phyloP scores from a whole-genome alignment of 2,113 vertebrate genomes.

The human region DNA sequence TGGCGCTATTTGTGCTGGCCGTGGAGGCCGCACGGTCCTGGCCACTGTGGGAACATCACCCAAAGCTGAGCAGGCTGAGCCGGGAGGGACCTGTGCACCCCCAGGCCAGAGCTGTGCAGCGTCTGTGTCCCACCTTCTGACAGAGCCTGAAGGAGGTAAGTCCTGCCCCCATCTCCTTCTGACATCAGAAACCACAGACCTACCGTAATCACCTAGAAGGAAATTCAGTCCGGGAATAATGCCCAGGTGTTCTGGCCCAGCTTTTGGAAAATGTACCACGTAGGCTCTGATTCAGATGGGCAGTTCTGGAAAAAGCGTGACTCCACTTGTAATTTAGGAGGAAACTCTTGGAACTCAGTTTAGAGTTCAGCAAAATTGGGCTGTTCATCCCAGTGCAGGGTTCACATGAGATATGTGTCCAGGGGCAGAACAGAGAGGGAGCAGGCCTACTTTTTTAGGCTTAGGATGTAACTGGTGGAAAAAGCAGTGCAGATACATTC shows the following conservation, averaged over 20 bases:
- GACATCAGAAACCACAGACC: neutral
- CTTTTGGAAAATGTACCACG: neutral
- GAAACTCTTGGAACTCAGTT: neutral
- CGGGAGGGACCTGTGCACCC: accelerated
- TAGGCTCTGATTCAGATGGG: neutral
- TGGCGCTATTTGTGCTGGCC: slow-evolving; percentile 85
- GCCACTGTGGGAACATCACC: slow-evolving; percentile 70
- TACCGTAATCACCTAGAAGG: neutral
- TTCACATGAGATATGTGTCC: neutral
- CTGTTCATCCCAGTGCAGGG: neutral
- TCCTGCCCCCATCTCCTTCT: neutral
- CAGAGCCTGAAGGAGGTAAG: neutral
- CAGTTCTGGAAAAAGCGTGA: neutral
- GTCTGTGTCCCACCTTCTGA: neutral
- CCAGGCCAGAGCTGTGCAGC: neutral
- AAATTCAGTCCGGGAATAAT: neutral
- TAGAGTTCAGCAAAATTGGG: neutral
- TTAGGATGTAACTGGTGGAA: neutral
- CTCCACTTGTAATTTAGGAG: neutral
- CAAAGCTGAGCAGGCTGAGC: accelerated
- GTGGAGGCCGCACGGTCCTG: slow-evolving; percentile 84
- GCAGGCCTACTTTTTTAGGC: neutral
- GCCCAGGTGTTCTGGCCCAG: too few relatives aligned
- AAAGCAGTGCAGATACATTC: neutral
- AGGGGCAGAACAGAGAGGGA: neutral